Percentiles rank a stretch among this genome's conserved stretches.
Conservation (phyloP, 2,888 invertebrate genomes). For the Ctenicera cuprea region DNA sequence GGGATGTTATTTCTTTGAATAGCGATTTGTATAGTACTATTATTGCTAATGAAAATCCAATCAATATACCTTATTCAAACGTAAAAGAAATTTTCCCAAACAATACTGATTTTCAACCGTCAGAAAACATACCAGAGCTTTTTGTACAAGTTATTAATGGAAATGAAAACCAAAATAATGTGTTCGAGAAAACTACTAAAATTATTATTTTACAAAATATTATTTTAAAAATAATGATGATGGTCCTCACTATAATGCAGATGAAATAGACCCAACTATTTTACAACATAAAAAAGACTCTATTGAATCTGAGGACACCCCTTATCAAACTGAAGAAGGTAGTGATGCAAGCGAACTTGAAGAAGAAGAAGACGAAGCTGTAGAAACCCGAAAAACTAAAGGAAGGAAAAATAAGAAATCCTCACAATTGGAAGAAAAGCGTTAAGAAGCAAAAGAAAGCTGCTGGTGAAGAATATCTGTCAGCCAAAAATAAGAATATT, state of each 20-base stretch:
- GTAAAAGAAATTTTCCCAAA: slow-evolving; percentile 20
- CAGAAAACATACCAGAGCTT: slow-evolving; percentile 20
- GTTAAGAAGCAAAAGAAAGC: slow-evolving; percentile 28
- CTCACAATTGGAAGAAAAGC: slow-evolving; percentile 16
- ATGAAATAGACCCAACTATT: slow-evolving; percentile 32
- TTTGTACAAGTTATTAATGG: slow-evolving; percentile 14
- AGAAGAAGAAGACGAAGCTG: slow-evolving; percentile 24
- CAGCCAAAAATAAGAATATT: slow-evolving; percentile 8
- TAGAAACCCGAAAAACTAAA: slow-evolving; percentile 26
- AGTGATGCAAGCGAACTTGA: slow-evolving; percentile 23
- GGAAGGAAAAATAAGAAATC: slow-evolving; percentile 32
- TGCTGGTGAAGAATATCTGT: slow-evolving; percentile 34
- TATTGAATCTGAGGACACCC: slow-evolving; percentile 35
- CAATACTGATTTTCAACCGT: slow-evolving; percentile 14
- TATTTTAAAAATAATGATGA: slow-evolving; percentile 35
- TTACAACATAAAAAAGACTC: slow-evolving; percentile 19
- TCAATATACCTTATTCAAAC: slow-evolving; percentile 13
- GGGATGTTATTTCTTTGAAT: slow-evolving; percentile 26
- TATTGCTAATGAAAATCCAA: slow-evolving; percentile 11
- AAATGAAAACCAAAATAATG: slow-evolving; percentile 26
- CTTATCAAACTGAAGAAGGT: slow-evolving; percentile 33
- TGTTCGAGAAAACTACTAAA: slow-evolving; percentile 22
- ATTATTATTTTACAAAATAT: slow-evolving; percentile 33
- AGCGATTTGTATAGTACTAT: slow-evolving; percentile 14
- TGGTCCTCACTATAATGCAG: slow-evolving; percentile 36